Evolutionary conservation across 2,113 vertebrate species (phyloP).

Genomic region (Festucalex cinctus): DNA sequence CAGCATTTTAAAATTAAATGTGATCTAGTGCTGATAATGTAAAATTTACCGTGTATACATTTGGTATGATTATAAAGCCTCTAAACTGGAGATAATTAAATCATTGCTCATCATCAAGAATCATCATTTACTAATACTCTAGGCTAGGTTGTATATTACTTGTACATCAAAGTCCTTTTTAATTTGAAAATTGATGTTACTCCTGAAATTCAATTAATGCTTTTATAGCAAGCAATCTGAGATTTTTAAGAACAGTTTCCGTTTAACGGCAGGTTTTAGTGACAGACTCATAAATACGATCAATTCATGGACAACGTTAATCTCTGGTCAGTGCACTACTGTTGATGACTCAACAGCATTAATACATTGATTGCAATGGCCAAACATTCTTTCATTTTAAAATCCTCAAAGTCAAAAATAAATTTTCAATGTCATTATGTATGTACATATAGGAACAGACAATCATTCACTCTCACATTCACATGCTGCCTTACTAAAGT

Average conservation of each 20-base stretch:
- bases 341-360: neutral
- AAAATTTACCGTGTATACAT: neutral
- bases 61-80: neutral
- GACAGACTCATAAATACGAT: neutral
- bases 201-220: neutral
- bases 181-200: too few species aligned
- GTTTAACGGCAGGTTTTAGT: neutral
- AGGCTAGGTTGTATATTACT: too few species aligned
- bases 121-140: too few species aligned
- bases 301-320: neutral
- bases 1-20: slow-evolving; percentile 10
- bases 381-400: neutral
- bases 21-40: neutral
- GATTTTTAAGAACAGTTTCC: neutral
- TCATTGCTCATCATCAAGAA: neutral
- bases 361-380: neutral
- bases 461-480: too few species aligned
- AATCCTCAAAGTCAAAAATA: neutral
- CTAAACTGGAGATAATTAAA: neutral
- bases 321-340: neutral
- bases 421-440: neutral
- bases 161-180: too few species aligned
- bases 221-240: neutral
- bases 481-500: too few species aligned
- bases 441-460: too few species aligned